phyloP scores from a whole-genome alignment of 2,797 vertebrate species.

The Muraenolepis orangiensis region DNA sequence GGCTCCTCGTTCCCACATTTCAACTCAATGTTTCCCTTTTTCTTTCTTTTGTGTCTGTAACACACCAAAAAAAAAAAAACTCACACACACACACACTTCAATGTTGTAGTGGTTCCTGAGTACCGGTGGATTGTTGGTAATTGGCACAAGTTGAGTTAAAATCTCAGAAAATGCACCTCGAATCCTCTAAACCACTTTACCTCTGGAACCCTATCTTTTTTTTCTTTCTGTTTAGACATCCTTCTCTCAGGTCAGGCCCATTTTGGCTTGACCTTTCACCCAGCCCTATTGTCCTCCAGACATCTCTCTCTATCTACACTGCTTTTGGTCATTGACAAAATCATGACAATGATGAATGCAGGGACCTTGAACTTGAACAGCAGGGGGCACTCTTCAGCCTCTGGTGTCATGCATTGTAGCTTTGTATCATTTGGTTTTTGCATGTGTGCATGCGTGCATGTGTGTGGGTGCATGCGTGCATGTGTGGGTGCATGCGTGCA shows the following conservation, averaged over 20 bases:
- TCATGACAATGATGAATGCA: constrained; percentile 30
- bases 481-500: neutral
- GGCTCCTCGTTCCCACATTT: neutral
- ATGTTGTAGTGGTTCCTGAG: too few relatives aligned
- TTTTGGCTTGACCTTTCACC: neutral
- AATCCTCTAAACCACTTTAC: too few relatives aligned
- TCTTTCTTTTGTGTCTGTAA: neutral
- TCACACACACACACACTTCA: too few relatives aligned
- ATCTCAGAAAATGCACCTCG: too few relatives aligned
- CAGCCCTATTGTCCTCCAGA: constrained; percentile 38
- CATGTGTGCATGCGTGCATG: constrained; percentile 16
- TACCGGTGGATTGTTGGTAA: too few relatives aligned
- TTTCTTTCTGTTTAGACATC: too few relatives aligned
- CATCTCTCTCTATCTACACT: constrained; percentile 41
- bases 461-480: neutral
- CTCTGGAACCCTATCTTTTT: too few relatives aligned
- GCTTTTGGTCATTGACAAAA: constrained; percentile 54
- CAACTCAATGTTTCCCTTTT: neutral
- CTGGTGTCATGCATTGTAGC: constrained; percentile 51
- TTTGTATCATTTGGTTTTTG: constrained; percentile 23
- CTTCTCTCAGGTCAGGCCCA: too few relatives aligned
- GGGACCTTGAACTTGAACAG: constrained; percentile 49
- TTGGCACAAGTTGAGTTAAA: too few relatives aligned
- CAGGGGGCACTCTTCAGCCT: constrained; percentile 75
- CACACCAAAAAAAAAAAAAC: neutral